phyloP scores from a whole-genome alignment of 2,113 vertebrate species.

The Zosterops lateralis region DNA sequence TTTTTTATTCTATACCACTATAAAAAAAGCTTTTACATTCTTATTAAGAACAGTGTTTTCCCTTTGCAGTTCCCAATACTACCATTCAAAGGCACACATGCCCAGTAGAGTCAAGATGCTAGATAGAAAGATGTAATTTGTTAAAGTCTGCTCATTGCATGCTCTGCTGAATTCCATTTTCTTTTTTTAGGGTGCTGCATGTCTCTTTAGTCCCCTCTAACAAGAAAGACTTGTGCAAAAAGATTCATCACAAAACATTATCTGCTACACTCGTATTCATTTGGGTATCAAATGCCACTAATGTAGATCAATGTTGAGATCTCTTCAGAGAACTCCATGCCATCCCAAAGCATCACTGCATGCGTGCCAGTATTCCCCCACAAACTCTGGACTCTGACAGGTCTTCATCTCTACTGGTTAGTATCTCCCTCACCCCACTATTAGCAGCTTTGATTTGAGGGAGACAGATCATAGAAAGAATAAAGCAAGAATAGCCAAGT shows the following conservation, averaged over 20 bases:
- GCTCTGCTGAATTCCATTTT: not conserved
- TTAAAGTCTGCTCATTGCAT: not conserved
- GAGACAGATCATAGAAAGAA: not conserved
- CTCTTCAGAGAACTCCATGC: not conserved
- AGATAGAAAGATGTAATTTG: not conserved
- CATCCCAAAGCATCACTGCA: not conserved
- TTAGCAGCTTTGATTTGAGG: not conserved
- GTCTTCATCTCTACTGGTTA: not conserved
- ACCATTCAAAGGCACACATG: not conserved
- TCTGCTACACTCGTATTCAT: not conserved
- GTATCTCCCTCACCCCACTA: not conserved
- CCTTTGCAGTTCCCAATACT: not conserved
- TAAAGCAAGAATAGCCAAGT: not conserved
- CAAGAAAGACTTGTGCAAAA: not conserved
- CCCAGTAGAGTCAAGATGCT: not conserved
- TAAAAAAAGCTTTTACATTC: not conserved
- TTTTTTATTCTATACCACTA: not conserved
- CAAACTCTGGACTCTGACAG: not conserved
- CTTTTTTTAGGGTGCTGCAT: not conserved
- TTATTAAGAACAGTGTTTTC: not conserved
- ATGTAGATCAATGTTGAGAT: not conserved
- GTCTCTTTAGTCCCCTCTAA: not conserved
- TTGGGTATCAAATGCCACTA: not conserved
- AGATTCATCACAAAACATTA: not conserved
- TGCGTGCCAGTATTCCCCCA: not conserved